phyloP scores from a whole-genome alignment of 2,797 vertebrate genomes.

The Rhinatrema bivittatum region DNA sequence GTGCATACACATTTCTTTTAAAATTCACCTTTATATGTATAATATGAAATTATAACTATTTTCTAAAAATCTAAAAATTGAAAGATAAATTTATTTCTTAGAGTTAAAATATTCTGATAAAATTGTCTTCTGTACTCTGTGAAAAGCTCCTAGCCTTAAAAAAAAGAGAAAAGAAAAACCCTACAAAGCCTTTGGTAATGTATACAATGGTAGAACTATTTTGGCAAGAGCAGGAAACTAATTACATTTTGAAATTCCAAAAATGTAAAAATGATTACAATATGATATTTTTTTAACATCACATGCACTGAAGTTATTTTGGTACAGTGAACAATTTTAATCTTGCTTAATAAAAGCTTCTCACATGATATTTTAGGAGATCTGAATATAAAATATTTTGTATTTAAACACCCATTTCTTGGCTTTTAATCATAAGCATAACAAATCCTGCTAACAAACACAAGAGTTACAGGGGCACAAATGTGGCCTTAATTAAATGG shows the following conservation, averaged over 20 bases:
- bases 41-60: too few species aligned
- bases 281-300: slow-evolving; percentile 46
- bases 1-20: too few species aligned
- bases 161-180: slow-evolving; percentile 16
- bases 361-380: slow-evolving; percentile 45
- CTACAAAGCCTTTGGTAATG: slow-evolving; percentile 28
- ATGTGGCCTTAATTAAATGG: slow-evolving; percentile 39
- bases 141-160: too few species aligned
- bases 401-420: slow-evolving; percentile 43
- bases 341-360: slow-evolving; percentile 56
- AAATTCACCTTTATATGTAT: too few species aligned
- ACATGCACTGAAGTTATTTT: slow-evolving; percentile 50
- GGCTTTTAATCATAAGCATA: slow-evolving; percentile 49
- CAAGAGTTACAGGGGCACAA: slow-evolving; percentile 41
- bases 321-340: slow-evolving; percentile 56
- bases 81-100: too few species aligned
- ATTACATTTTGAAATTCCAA: slow-evolving; percentile 51
- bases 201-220: slow-evolving; percentile 40
- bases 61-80: too few species aligned
- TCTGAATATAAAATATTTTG: slow-evolving; percentile 53
- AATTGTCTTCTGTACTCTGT: too few species aligned
- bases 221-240: slow-evolving; percentile 34
- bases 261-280: slow-evolving; percentile 47
- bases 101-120: too few species aligned
- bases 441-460: slow-evolving; percentile 50